These are phyloP conservation scores for Notiomystis cincta DNA, from an alignment of 2,113 vertebrate species.

Conservation along the genomic window DNA sequence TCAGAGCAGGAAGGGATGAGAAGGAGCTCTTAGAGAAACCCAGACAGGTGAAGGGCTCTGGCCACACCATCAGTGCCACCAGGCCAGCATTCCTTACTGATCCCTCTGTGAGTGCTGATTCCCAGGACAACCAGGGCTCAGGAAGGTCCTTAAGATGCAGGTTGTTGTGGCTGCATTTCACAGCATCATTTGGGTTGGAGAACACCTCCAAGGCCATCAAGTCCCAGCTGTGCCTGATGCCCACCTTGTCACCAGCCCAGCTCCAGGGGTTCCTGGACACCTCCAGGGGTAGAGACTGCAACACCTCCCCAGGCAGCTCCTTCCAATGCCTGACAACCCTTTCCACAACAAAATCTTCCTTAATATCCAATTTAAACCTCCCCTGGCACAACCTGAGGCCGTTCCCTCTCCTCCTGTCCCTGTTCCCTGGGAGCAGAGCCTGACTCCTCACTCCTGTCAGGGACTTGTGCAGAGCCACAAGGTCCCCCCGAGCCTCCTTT, in stretches of 20 bases:
- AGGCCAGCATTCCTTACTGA: not conserved
- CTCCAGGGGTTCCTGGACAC: not conserved
- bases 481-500: not conserved
- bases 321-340: not conserved
- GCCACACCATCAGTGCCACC: not conserved
- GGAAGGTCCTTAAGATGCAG: not conserved
- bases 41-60: not conserved
- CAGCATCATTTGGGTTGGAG: not conserved
- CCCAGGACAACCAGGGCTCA: not conserved
- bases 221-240: fast-evolving
- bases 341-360: not conserved
- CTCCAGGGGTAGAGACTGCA: not conserved
- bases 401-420: not conserved
- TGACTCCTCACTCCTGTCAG: not conserved
- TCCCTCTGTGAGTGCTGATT: not conserved
- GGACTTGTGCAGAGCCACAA: not conserved
- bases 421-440: not conserved
- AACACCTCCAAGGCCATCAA: not conserved
- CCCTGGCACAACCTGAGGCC: not conserved
- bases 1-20: not conserved
- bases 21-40: not conserved
- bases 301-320: not conserved
- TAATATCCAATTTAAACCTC: not conserved
- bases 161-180: not conserved
- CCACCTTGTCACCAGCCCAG: not conserved